A percentile compares a stretch with the other conserved stretches of the same genome.
phyloP scores from a whole-genome alignment of 2,797 vertebrate genomes.

The Diceros bicornis region DNA sequence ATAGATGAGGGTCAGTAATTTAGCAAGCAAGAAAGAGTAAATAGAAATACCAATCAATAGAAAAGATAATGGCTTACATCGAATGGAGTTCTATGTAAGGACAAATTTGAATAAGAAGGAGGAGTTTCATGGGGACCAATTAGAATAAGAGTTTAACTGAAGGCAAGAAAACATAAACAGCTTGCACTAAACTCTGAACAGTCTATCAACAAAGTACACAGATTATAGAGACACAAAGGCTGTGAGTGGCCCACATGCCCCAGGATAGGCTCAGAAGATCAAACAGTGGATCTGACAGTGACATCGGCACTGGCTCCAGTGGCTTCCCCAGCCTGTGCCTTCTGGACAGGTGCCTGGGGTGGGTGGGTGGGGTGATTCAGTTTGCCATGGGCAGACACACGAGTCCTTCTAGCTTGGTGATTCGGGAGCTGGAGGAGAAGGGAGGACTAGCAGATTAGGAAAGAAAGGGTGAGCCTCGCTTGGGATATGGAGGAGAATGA shows the following conservation, averaged over 20 bases:
- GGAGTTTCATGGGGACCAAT: not conserved
- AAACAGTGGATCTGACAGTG: not conserved
- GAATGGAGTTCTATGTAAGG: not conserved
- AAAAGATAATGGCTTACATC: not conserved
- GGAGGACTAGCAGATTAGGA: not conserved
- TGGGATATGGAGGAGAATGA: not conserved
- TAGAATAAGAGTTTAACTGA: conserved; percentile 41
- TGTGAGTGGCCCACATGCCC: not conserved
- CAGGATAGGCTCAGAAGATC: not conserved
- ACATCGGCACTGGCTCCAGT: not conserved
- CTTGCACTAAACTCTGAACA: not conserved
- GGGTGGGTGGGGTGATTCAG: not conserved
- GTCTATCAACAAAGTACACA: not conserved
- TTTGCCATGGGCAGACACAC: not conserved
- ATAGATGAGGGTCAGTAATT: not conserved
- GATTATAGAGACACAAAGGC: not conserved
- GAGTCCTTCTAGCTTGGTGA: not conserved
- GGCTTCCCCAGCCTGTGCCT: not conserved
- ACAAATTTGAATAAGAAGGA: not conserved
- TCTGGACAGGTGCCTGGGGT: not conserved
- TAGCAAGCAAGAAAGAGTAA: not conserved
- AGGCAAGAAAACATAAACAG: not conserved
- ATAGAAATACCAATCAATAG: not conserved
- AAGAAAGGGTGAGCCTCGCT: not conserved
- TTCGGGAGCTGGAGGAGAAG: not conserved